phyloP scores from a whole-genome alignment of 2,888 invertebrate species.

The Latheticus oryzae region DNA sequence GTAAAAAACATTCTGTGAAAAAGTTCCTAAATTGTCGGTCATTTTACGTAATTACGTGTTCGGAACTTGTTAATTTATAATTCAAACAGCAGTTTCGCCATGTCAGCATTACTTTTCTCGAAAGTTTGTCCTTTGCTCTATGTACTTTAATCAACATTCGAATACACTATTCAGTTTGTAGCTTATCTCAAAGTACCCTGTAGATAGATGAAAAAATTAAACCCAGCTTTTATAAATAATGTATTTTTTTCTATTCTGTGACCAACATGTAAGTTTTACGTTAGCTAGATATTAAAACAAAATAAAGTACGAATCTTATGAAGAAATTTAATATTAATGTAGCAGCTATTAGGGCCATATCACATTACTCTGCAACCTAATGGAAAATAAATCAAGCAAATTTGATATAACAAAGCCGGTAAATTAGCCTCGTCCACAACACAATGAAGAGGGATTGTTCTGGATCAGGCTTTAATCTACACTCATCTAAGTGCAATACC shows the following conservation, averaged over 20 bases:
- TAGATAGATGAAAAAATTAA: too few species aligned
- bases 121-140: not conserved
- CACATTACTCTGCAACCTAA: constrained; percentile 24
- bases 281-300: too few species aligned
- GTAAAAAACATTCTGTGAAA: too few species aligned
- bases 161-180: too few species aligned
- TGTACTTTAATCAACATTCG: too few species aligned
- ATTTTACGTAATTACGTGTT: not conserved
- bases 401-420: constrained; percentile 24
- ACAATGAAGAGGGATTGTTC: constrained; percentile 28
- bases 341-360: constrained; percentile 8
- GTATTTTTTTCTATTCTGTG: too few species aligned
- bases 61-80: constrained; percentile 5
- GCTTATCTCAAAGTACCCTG: too few species aligned
- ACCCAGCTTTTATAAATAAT: too few species aligned
- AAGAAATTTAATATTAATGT: too few species aligned
- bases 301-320: too few species aligned
- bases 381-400: constrained; percentile 36
- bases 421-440: constrained; percentile 34
- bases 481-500: constrained; percentile 19
- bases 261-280: too few species aligned
- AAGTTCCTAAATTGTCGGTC: not conserved
- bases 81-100: constrained; percentile 1
- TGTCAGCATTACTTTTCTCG: not conserved
- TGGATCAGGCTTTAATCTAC: constrained; percentile 24